Evolutionary conservation across 2,113 vertebrate genomes (phyloP).

Genomic region (Sisor rabdophorus): DNA sequence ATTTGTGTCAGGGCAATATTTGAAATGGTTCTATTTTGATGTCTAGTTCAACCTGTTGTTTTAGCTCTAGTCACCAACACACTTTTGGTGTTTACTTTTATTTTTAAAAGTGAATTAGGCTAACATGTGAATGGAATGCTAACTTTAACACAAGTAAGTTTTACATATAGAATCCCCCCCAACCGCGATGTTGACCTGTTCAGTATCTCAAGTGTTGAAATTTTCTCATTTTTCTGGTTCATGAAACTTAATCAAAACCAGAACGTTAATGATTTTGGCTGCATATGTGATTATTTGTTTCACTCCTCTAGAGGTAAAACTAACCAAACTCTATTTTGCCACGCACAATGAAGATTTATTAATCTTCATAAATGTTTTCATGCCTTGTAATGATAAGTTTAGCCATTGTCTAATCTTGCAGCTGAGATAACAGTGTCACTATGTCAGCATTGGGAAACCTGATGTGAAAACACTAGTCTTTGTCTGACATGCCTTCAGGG

Average conservation of each 20-base stretch:
- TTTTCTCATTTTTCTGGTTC: background rate
- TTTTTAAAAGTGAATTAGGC: background rate
- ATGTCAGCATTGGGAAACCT: constrained; percentile 27
- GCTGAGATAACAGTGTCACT: constrained; percentile 9
- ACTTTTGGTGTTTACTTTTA: background rate
- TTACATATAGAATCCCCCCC: background rate
- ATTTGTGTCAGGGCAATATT: background rate
- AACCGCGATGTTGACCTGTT: background rate
- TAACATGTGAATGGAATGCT: background rate
- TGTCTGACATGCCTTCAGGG: constrained; percentile 42
- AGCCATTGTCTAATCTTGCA: constrained; percentile 7
- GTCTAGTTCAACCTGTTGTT: background rate
- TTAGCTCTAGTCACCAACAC: background rate
- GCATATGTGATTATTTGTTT: background rate
- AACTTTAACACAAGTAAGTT: background rate
- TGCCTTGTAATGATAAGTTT: background rate
- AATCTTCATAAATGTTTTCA: background rate
- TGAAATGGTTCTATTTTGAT: background rate
- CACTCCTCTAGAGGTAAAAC: background rate
- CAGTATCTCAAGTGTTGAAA: background rate
- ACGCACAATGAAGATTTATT: background rate
- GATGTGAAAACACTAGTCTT: constrained; percentile 20
- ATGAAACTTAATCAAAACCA: background rate
- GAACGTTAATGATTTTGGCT: background rate
- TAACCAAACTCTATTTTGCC: background rate